Evolutionary conservation across 2,888 invertebrate genomes (phyloP), one percentile per base, ranked within the genome.

Genomic region (Endotricha flammealis): DNA sequence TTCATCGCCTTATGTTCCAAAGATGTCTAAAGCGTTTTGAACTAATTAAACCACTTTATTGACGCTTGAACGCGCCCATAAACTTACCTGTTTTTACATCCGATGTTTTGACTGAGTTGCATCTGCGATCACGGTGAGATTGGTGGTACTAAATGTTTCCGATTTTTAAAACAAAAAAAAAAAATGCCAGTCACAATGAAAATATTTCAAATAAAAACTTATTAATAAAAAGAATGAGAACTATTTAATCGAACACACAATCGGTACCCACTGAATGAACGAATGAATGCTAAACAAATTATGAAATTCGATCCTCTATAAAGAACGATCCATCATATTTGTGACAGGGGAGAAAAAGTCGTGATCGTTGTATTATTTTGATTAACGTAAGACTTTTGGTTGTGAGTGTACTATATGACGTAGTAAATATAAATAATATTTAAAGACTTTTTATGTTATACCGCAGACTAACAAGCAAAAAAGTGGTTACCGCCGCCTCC

Each of bases 191-290:
- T 33, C 11, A 33, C 11, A 23, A 24, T 29, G 36, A 32, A 17
- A 33, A 12, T 12, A 28, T 30, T 27, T 20, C 13, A 14, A 38
- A 10, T 16, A 42, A 46, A 48, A 38, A 43, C 24, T 36, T 42
- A 48, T 48, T 48, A 59, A 51, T 52, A 51, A 55, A n/a, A 58
- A 60, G 49, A 57, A 58, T 44, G 46, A 50, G 56, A 74, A 75
- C 74, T 78, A 79, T 81, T 81, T 79, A 76, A 82, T 78, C 72
- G 60, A 67, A 44, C 64, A 60, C 51, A 69, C 65, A 80, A 80
- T 76, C 75, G 49, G 56, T 44, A 57, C 50, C 53, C 59, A 62
- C 44, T 64, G 71, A 75, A 77, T 71, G 71, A 61, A 66, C 50
- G 71, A 75, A 77, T 71, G 71, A 61, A 66, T 49, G 64, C 72